Percentiles rank a stretch among this genome's conserved stretches.
Evolutionary conservation across 1,140 invertebrate species (phyloP).

Genomic region (Drosophila chauvacae): DNA sequence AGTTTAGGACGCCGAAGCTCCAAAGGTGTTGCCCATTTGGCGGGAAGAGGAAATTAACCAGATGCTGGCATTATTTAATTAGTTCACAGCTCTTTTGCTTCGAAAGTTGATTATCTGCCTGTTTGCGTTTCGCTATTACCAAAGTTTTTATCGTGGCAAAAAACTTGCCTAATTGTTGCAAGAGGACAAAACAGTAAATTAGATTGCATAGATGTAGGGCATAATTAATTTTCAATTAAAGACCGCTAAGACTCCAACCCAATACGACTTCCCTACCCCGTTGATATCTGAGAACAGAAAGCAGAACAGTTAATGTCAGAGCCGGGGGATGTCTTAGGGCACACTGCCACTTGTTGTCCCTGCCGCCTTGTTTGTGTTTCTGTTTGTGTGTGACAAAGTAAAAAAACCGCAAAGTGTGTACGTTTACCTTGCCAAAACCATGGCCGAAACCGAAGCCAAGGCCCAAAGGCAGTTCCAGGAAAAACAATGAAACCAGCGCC

Average conservation of each 20-base stretch:
- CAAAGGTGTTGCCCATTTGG: constrained; percentile 8
- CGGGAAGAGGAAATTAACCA: constrained; percentile 10
- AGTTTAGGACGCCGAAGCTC: not conserved
- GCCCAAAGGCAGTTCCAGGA: not conserved
- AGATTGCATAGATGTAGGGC: constrained; percentile 26
- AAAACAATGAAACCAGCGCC: constrained; percentile 36
- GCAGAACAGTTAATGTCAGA: not conserved
- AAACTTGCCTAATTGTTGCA: constrained; percentile 40
- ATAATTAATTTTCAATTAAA: constrained; percentile 69
- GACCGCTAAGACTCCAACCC: constrained; percentile 31
- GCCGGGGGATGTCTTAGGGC: not conserved
- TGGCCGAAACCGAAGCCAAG: constrained; percentile 4
- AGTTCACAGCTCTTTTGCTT: constrained; percentile 9
- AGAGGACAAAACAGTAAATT: constrained; percentile 19
- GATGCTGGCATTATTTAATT: constrained; percentile 42
- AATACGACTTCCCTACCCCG: not conserved
- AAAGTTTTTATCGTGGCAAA: constrained; percentile 33
- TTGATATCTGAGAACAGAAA: not conserved
- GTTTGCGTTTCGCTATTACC: constrained; percentile 17
- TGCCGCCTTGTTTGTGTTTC: constrained; percentile 29
- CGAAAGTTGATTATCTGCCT: constrained; percentile 26
- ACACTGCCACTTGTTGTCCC: constrained; percentile 36
- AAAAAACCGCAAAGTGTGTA: constrained; percentile 41
- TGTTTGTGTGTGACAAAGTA: constrained; percentile 38
- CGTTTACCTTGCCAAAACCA: constrained; percentile 31